A percentile compares a stretch with the other conserved stretches of the same genome.
Conservation (phyloP, 2,113 vertebrate genomes). For the Pipa parva region DNA sequence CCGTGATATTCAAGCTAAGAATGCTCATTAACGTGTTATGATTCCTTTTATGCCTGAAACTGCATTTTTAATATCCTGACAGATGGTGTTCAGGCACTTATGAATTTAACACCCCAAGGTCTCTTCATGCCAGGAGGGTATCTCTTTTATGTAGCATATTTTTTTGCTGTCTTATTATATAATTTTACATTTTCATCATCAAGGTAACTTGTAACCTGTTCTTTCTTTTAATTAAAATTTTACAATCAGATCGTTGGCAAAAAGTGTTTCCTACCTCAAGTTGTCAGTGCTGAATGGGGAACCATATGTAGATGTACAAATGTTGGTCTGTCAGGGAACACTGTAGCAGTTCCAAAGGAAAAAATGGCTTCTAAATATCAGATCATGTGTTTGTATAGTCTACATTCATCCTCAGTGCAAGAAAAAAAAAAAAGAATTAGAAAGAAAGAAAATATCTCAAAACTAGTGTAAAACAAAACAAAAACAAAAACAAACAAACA, state of each 20-base stretch:
- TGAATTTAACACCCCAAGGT: slow-evolving; percentile 44
- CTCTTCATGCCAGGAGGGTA: slow-evolving; percentile 40
- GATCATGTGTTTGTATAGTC: not conserved
- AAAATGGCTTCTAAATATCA: not conserved
- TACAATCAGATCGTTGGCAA: slow-evolving; percentile 24
- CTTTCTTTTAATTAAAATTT: slow-evolving; percentile 40
- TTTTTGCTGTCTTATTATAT: slow-evolving; percentile 44
- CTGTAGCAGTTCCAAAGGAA: not conserved
- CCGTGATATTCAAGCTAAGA: slow-evolving; percentile 43
- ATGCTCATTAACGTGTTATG: slow-evolving; percentile 49
- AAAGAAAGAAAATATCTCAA: no score
- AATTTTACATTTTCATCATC: slow-evolving; percentile 34
- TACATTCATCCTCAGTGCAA: not conserved
- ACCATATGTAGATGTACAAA: slow-evolving; percentile 26
- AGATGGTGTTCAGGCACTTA: slow-evolving; percentile 51
- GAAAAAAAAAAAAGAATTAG: no score
- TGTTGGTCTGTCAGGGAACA: slow-evolving; percentile 6
- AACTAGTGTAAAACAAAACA: no score
- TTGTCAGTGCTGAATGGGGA: slow-evolving; percentile 17
- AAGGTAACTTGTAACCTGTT: slow-evolving; percentile 21
- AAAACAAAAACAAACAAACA: no score
- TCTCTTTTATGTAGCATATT: slow-evolving; percentile 50
- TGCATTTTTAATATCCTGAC: slow-evolving; percentile 55
- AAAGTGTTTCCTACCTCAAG: slow-evolving; percentile 10
- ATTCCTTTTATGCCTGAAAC: slow-evolving; percentile 50